Evolutionary conservation across 2,113 vertebrate species (phyloP), one percentile per base, ranked within the genome.

Genomic region (Cynopterus brachyotis): DNA sequence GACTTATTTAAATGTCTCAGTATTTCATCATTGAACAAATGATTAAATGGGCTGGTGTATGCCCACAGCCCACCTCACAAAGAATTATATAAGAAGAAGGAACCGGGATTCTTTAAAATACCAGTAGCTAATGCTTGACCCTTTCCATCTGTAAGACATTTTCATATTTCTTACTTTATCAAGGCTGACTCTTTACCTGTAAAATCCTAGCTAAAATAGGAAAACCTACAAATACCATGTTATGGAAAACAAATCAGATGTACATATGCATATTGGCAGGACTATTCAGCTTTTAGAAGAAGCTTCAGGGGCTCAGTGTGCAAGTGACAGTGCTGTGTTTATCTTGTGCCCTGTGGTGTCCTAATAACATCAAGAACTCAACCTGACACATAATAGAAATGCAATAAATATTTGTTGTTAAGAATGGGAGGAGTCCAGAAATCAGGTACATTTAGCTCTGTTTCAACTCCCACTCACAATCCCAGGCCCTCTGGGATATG

Each of bases 161-260:
- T 79, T 87, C 19, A 15, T 66, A 55, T 87, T 92, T 93, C 30
- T 93, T 73, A 40, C 45, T 80, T 95, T 59, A 57, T 76, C 76
- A 88, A 69, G 17, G 6, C 30, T 83, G 26, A 12, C 26, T 91
- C 3, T 19, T 69, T 81, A 76, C 7, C 62, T 92, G 89, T 72
- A 83, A 94, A 75, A 93, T 37, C 9, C 42, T 59, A 72, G 32
- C 83, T 94, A 60, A 87, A 94, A 55, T 22, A 62, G 13, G 42
- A 92, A 95, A 80, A 35, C 37, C 35, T 90, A 40, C 5, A 60
- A 42, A 91, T 26, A 84, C 12, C 64, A 15, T 87, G 35, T 55
- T 80, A 59, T 94, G n/a, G 50, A 57, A 70, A 87, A 67, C n/a
- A 72, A 79, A 89, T 86, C 62, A 73, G 60, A 79, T 30, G 11